These are phyloP conservation scores for Apis florea DNA, from an alignment of 1,140 invertebrate genomes.

Conservation along the genomic window DNA sequence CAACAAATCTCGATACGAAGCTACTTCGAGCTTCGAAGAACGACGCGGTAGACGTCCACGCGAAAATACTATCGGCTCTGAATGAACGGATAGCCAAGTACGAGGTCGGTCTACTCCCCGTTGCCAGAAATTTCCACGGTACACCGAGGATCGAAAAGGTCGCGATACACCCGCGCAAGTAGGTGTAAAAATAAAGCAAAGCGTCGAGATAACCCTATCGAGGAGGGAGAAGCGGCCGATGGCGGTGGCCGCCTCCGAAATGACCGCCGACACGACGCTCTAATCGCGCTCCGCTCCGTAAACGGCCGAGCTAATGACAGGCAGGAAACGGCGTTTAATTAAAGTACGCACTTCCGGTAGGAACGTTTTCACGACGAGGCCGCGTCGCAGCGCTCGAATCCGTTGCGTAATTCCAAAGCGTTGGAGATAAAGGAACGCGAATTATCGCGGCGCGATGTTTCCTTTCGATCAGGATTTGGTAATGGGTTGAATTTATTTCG, in stretches of 20 bases:
- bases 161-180: slow-evolving; percentile 46
- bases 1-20: too few relatives aligned
- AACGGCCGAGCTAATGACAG: slow-evolving; percentile 65
- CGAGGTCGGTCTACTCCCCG: slow-evolving; percentile 12
- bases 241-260: slow-evolving; percentile 14
- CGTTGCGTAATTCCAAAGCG: slow-evolving; percentile 54
- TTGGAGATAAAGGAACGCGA: slow-evolving; percentile 27
- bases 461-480: slow-evolving; percentile 10
- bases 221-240: not conserved
- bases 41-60: not conserved
- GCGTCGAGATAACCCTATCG: slow-evolving; percentile 9
- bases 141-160: slow-evolving; percentile 54
- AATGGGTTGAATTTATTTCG: too few relatives aligned
- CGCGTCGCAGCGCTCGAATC: slow-evolving; percentile 30
- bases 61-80: slow-evolving; percentile 40
- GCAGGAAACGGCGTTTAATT: slow-evolving; percentile 70
- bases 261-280: slow-evolving; percentile 24
- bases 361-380: slow-evolving; percentile 66
- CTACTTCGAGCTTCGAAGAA: too few relatives aligned
- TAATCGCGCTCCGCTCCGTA: slow-evolving; percentile 58
- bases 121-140: slow-evolving; percentile 59
- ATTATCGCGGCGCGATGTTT: slow-evolving; percentile 31
- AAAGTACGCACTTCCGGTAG: slow-evolving; percentile 70
- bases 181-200: slow-evolving; percentile 54
- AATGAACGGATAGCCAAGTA: slow-evolving; percentile 50